Conservation (phyloP, 2,888 invertebrate species). For the Harpalus rubripes region DNA sequence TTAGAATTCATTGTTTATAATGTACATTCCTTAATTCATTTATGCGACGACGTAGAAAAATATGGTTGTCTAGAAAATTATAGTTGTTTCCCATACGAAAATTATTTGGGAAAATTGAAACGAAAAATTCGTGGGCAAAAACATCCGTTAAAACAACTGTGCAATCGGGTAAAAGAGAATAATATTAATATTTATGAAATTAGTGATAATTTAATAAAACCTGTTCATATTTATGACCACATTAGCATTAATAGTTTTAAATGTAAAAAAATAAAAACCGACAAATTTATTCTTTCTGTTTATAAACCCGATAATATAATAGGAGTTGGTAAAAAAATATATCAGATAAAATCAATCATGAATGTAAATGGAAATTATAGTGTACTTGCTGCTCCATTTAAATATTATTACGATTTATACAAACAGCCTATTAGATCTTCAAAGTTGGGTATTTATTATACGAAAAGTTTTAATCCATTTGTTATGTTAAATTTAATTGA, state of each 20-base stretch:
- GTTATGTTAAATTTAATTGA: not conserved
- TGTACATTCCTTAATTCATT: not conserved
- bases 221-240: not conserved
- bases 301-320: not conserved
- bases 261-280: not conserved
- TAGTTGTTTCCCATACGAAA: not conserved
- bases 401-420: not conserved
- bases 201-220: not conserved
- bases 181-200: not conserved
- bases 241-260: not conserved
- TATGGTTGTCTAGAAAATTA: not conserved
- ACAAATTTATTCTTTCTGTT: not conserved
- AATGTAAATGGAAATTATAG: not conserved
- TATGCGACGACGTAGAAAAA: not conserved
- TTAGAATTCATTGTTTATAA: not conserved
- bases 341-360: not conserved
- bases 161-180: not conserved
- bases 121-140: not conserved
- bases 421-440: not conserved
- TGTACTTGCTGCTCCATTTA: not conserved
- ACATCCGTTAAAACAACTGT: not conserved
- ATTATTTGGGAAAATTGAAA: not conserved
- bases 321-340: not conserved
- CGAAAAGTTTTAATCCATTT: not conserved
- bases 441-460: not conserved